These are phyloP conservation scores for Marcusenius ussheri DNA, from an alignment of 2,113 vertebrate genomes.

Conservation along the genomic window DNA sequence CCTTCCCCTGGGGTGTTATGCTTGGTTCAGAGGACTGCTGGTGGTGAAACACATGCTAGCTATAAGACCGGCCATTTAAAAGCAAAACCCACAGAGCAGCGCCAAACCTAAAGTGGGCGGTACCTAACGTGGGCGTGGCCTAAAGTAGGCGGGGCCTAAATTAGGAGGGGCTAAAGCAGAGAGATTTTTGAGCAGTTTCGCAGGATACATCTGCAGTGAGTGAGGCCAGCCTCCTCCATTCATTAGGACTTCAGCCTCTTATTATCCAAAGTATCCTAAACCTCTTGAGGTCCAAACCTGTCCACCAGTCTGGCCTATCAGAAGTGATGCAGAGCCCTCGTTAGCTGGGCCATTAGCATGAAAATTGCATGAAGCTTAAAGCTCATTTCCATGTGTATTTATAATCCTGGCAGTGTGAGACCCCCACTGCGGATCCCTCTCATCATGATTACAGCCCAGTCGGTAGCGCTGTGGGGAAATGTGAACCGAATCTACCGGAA, in stretches of 20 bases:
- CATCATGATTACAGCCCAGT: not conserved
- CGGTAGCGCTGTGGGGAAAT: not conserved
- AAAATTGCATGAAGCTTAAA: constrained; percentile 13
- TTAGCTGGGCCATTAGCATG: not conserved
- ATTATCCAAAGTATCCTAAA: not conserved
- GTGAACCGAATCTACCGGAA: not conserved
- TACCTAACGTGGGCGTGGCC: too few relatives aligned
- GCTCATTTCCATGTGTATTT: not conserved
- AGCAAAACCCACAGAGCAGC: not conserved
- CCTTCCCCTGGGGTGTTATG: not conserved
- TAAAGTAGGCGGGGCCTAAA: not conserved
- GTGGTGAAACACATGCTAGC: not conserved
- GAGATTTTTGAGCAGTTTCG: not conserved
- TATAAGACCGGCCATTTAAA: not conserved
- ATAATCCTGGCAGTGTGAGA: not conserved
- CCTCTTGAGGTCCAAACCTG: not conserved
- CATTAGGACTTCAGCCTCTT: not conserved
- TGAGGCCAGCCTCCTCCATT: not conserved
- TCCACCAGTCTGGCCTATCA: not conserved
- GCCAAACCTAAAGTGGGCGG: not conserved
- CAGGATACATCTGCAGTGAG: not conserved
- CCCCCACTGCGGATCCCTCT: not conserved
- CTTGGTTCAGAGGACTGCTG: not conserved
- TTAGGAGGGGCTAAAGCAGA: not conserved
- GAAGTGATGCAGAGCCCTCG: not conserved